Evolutionary conservation across 1,140 invertebrate species (phyloP).

Genomic region (Procambarus virginalis): DNA sequence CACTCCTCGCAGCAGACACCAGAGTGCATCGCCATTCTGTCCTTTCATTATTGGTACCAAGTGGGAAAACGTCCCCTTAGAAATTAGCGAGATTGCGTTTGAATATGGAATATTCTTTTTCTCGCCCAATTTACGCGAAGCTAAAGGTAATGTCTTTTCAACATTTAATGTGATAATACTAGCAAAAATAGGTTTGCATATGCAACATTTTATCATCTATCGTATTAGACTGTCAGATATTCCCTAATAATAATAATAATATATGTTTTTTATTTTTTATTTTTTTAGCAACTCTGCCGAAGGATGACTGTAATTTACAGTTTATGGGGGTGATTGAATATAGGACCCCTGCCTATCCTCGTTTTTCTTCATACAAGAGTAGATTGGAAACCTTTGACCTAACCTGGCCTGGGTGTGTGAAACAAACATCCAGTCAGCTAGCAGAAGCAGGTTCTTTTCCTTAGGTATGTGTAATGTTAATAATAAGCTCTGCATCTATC

Average conservation of each 20-base stretch:
- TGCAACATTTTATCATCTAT: no score
- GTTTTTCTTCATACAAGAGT: conserved; percentile 79
- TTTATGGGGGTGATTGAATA: conserved; percentile 30
- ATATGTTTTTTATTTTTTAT: not conserved
- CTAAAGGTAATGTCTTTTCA: not conserved
- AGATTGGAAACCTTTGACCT: conserved; percentile 81
- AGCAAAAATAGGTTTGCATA: not conserved
- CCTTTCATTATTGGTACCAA: conserved; percentile 80
- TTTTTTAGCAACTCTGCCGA: not conserved
- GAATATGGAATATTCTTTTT: not conserved
- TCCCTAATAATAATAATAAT: no score
- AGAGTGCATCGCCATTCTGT: conserved; percentile 82
- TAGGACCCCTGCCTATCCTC: conserved; percentile 34
- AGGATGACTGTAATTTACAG: not conserved
- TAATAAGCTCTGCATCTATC: no score
- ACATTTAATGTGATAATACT: not conserved
- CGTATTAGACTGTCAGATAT: no score
- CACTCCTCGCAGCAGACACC: conserved; percentile 85
- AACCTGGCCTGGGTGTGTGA: conserved; percentile 81
- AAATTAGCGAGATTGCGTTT: conserved; percentile 69
- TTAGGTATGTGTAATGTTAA: conserved; percentile 41
- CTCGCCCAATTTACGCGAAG: not conserved
- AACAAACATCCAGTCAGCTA: conserved; percentile 84
- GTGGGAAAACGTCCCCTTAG: conserved; percentile 80
- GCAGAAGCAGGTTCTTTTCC: conserved; percentile 93